These are phyloP conservation scores for Thera britannica DNA, from an alignment of 2,888 invertebrate genomes.

Conservation along the genomic window DNA sequence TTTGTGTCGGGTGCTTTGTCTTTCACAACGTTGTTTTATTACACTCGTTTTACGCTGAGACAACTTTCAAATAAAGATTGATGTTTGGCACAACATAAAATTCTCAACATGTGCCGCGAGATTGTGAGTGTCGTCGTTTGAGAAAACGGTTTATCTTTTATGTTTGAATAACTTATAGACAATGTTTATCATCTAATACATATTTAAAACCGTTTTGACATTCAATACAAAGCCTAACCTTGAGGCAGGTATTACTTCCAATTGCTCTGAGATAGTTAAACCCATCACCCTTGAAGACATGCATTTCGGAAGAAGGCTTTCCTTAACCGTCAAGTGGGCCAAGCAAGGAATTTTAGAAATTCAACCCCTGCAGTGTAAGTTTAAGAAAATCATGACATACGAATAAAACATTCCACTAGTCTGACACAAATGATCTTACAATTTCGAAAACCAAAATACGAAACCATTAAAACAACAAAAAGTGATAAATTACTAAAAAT, in stretches of 20 bases:
- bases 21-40: constrained; percentile 41
- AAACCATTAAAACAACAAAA: constrained; percentile 26
- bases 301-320: too few species aligned
- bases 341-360: background rate
- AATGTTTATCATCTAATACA: constrained; percentile 10
- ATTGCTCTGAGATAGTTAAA: too few species aligned
- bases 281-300: too few species aligned
- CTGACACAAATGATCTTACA: constrained; percentile 9
- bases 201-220: background rate
- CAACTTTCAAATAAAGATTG: constrained; percentile 46
- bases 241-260: background rate
- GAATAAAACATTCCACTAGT: too few species aligned
- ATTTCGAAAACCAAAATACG: background rate
- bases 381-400: too few species aligned
- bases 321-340: too few species aligned
- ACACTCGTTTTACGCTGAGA: constrained; percentile 44
- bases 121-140: constrained; percentile 28
- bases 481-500: constrained; percentile 16
- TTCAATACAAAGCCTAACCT: background rate
- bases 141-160: constrained; percentile 32
- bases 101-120: constrained; percentile 35
- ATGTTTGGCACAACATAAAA: constrained; percentile 42
- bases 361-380: background rate
- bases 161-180: constrained; percentile 31
- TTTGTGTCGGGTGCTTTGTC: constrained; percentile 37